Conservation (phyloP, 2,113 vertebrate genomes). For the Brienomyrus longianalis region DNA sequence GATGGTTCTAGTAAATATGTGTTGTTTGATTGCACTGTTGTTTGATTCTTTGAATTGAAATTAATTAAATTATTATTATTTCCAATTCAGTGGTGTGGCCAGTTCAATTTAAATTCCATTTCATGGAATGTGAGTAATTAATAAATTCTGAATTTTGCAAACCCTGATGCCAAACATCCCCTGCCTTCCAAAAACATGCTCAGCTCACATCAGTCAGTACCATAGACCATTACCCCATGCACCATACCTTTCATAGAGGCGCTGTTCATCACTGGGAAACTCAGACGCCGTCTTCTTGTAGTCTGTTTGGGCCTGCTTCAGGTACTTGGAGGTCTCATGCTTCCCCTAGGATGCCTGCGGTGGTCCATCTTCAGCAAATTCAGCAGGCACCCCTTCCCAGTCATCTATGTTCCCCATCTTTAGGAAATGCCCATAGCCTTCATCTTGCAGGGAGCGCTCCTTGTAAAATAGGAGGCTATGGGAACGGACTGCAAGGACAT, state of each 20-base stretch:
- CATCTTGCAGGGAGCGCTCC: slow-evolving; percentile 76
- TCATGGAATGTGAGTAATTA: not conserved
- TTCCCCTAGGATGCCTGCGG: slow-evolving; percentile 44
- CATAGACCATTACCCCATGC: not conserved
- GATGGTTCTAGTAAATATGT: not conserved
- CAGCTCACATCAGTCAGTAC: not conserved
- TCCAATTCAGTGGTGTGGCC: not conserved
- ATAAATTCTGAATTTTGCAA: not conserved
- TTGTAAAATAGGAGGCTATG: slow-evolving; percentile 93
- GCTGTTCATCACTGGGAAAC: slow-evolving; percentile 49
- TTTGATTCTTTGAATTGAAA: not conserved
- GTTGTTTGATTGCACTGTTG: not conserved
- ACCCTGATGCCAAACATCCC: not conserved
- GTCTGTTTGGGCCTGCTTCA: slow-evolving; percentile 58
- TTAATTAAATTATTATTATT: not conserved
- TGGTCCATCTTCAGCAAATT: slow-evolving; percentile 51
- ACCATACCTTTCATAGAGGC: slow-evolving; percentile 47
- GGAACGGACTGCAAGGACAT: slow-evolving; percentile 76
- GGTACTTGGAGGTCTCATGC: slow-evolving; percentile 69
- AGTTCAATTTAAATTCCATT: not conserved
- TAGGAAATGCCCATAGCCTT: slow-evolving; percentile 62
- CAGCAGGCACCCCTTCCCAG: slow-evolving; percentile 60
- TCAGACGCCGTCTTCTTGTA: slow-evolving; percentile 49
- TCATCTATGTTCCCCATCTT: slow-evolving; percentile 67
- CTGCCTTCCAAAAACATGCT: not conserved